Conservation (phyloP, 2,797 vertebrate genomes). For the Mionectes olivaceus region DNA sequence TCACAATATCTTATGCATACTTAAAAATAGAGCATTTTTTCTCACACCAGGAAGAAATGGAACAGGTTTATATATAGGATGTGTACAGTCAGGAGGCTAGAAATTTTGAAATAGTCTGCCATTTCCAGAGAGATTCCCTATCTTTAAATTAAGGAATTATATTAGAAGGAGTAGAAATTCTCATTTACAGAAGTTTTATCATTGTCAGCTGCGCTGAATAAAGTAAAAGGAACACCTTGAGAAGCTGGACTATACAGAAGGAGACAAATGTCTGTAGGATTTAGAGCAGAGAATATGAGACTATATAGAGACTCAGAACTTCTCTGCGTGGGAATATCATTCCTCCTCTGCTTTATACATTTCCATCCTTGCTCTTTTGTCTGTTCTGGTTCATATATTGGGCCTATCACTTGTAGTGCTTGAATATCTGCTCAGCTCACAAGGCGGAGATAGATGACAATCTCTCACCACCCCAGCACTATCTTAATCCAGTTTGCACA, state of each 20-base stretch:
- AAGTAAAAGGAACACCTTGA: neutral
- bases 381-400: neutral
- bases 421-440: neutral
- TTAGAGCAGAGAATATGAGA: neutral
- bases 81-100: conserved; percentile 8
- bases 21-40: conserved; percentile 71
- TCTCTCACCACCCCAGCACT: neutral
- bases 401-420: neutral
- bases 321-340: neutral
- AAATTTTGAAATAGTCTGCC: conserved; percentile 32
- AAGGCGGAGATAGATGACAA: neutral
- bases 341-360: neutral
- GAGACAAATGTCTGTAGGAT: neutral
- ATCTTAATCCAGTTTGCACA: neutral
- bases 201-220: neutral
- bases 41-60: conserved; percentile 40
- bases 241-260: neutral
- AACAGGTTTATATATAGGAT: conserved; percentile 57
- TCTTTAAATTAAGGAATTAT: conserved; percentile 45
- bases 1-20: conserved; percentile 59
- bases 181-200: neutral
- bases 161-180: conserved; percentile 17
- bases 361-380: neutral
- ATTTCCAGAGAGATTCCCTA: conserved; percentile 40
- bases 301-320: neutral